Conservation (phyloP, 2,113 vertebrate genomes). For the Mus pahari region DNA sequence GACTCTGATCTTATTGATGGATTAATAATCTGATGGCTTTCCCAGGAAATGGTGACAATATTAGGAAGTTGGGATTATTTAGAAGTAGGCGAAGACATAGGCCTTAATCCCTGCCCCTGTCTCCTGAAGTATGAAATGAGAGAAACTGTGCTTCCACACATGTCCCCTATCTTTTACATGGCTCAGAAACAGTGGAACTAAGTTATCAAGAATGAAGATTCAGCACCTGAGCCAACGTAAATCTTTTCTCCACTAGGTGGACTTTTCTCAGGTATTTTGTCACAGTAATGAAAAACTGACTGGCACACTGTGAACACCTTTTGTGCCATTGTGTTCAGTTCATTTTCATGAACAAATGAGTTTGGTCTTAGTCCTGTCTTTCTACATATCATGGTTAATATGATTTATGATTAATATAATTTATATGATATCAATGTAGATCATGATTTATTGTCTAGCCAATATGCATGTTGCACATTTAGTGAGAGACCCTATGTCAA, state of each 20-base stretch:
- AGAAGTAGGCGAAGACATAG: not conserved
- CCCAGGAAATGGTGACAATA: not conserved
- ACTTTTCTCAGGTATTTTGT: not conserved
- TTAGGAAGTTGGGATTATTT: not conserved
- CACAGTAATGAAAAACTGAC: not conserved
- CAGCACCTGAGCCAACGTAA: not conserved
- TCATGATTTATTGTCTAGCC: not conserved
- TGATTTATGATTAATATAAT: not conserved
- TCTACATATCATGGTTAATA: not conserved
- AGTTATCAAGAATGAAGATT: not conserved
- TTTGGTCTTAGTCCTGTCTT: conserved; percentile 30
- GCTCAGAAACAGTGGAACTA: not conserved
- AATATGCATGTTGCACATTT: not conserved
- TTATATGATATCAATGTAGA: not conserved
- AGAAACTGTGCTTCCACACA: not conserved
- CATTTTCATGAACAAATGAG: not conserved
- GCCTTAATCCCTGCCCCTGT: not conserved
- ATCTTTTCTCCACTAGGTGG: not conserved
- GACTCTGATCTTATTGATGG: not conserved
- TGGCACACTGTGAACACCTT: not conserved
- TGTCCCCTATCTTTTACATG: not conserved
- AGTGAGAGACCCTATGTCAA: not conserved
- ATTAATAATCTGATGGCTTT: too few relatives aligned
- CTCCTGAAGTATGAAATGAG: not conserved
- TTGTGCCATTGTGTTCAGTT: not conserved